These are phyloP conservation scores for Silurus aristotelis DNA, from an alignment of 2,797 vertebrate species.

Conservation along the genomic window DNA sequence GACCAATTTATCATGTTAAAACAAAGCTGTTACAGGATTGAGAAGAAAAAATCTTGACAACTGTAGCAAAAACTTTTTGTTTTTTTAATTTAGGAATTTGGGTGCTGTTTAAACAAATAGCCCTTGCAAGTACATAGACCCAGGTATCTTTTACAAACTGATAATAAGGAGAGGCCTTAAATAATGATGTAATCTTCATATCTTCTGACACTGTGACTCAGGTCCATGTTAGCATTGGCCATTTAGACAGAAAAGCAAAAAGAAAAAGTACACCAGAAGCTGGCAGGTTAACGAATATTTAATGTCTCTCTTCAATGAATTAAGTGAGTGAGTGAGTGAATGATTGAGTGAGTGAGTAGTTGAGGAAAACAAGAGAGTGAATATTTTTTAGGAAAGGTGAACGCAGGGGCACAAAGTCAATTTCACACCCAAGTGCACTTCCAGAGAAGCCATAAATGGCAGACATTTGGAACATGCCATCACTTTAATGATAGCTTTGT, in stretches of 20 bases:
- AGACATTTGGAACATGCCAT: slow-evolving; percentile 65
- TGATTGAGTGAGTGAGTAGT: slow-evolving; percentile 6
- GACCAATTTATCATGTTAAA: slow-evolving; percentile 14
- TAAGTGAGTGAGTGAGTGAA: slow-evolving; percentile 12
- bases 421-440: slow-evolving; percentile 69
- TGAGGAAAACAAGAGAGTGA: slow-evolving; percentile 9
- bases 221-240: slow-evolving; percentile 5
- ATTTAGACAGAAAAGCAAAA: background rate
- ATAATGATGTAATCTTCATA: background rate
- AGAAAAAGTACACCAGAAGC: slow-evolving; percentile 5
- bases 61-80: background rate
- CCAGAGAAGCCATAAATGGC: slow-evolving; percentile 57
- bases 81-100: background rate
- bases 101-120: background rate
- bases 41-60: background rate
- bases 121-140: slow-evolving; percentile 3
- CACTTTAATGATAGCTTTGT: slow-evolving; percentile 48
- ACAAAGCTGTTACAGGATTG: slow-evolving; percentile 4
- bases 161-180: background rate
- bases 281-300: slow-evolving; percentile 40
- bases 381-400: slow-evolving; percentile 41
- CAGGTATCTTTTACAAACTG: background rate
- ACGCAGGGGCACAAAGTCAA: slow-evolving; percentile 66
- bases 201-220: slow-evolving; percentile 6
- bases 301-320: slow-evolving; percentile 18